phyloP scores from a whole-genome alignment of 2,888 invertebrate species.

The Eugnorisma glareosa region DNA sequence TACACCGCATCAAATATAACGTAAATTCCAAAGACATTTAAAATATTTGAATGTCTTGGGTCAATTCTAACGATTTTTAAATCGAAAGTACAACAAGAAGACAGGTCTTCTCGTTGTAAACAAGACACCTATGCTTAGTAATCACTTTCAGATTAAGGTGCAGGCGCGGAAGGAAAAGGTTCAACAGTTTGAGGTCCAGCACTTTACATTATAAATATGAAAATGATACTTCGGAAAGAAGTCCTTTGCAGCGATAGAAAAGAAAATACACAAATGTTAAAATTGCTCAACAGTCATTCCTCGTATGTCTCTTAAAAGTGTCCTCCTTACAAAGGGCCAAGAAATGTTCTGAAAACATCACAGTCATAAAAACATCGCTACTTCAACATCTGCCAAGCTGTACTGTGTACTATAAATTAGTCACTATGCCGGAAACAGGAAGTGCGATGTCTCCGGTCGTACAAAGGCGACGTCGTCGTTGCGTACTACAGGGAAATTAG shows the following conservation, averaged over 20 bases:
- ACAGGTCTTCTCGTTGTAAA: neutral
- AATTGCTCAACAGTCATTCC: neutral
- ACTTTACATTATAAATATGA: neutral
- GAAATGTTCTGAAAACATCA: neutral
- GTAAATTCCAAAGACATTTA: neutral
- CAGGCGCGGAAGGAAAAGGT: neutral
- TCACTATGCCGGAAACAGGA: constrained; percentile 40
- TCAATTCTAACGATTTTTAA: neutral
- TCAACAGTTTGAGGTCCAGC: neutral
- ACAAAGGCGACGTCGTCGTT: constrained; percentile 28
- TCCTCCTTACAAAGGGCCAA: neutral
- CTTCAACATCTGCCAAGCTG: neutral
- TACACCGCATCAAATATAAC: neutral
- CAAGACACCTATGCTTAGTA: neutral
- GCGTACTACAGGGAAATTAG: constrained; percentile 14
- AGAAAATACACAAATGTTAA: neutral
- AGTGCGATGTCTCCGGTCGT: constrained; percentile 39
- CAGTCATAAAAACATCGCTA: neutral
- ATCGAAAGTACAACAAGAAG: neutral
- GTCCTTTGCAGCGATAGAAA: neutral
- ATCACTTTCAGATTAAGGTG: neutral
- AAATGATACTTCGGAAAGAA: neutral
- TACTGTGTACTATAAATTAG: constrained; percentile 13
- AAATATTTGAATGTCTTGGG: neutral
- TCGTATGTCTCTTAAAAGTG: neutral